Percentiles rank a stretch among this genome's conserved stretches.
These are phyloP conservation scores for Capromys pilorides DNA, from an alignment of 2,797 vertebrate genomes.

Conservation along the genomic window DNA sequence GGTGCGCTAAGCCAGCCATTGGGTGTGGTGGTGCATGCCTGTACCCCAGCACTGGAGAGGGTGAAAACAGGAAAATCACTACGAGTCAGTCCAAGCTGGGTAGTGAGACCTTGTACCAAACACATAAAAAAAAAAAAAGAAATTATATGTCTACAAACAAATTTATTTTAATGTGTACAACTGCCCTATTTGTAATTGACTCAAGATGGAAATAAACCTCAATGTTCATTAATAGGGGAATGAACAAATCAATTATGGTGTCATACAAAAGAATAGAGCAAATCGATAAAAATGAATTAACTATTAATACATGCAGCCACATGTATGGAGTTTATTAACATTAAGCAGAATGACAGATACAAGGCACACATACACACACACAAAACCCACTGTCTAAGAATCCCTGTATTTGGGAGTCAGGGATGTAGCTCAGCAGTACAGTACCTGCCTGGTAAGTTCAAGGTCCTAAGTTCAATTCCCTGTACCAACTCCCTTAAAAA, in stretches of 20 bases:
- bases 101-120: too few species aligned
- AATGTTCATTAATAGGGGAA: slow-evolving; percentile 19
- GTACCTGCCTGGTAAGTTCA: neutral
- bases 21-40: too few species aligned
- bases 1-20: too few species aligned
- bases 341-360: neutral
- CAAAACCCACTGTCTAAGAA: neutral
- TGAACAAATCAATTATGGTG: neutral
- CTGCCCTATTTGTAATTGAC: neutral
- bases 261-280: neutral
- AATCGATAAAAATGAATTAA: slow-evolving; percentile 17
- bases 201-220: slow-evolving; percentile 1
- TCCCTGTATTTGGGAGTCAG: neutral
- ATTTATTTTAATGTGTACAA: too few species aligned
- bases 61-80: too few species aligned
- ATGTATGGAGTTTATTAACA: slow-evolving; percentile 7
- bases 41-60: too few species aligned
- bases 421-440: neutral
- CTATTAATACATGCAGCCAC: neutral
- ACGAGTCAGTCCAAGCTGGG: too few species aligned
- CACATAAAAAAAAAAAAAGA: too few species aligned
- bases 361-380: neutral
- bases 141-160: too few species aligned
- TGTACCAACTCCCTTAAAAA: neutral
- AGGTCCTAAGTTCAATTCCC: neutral